These are phyloP conservation scores for Otocyon megalotis DNA, from an alignment of 2,113 vertebrate genomes.

Conservation along the genomic window DNA sequence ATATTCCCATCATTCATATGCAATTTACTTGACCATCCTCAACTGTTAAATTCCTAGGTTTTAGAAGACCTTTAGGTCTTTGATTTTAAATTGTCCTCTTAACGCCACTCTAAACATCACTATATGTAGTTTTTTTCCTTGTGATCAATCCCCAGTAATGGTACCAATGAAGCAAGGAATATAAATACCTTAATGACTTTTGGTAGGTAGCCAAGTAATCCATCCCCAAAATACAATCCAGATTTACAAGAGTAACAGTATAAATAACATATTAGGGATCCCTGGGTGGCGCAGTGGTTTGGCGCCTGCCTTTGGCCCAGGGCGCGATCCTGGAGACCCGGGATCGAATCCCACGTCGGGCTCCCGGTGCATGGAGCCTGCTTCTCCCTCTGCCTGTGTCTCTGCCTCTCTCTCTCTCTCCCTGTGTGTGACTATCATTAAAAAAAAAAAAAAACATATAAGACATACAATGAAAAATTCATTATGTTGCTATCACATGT, in stretches of 20 bases:
- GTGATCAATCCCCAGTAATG: background rate
- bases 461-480: background rate
- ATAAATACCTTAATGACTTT: constrained; percentile 32
- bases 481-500: background rate
- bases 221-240: background rate
- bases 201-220: background rate
- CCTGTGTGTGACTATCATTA: too few species aligned
- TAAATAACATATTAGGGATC: too few species aligned
- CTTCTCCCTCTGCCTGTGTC: too few species aligned
- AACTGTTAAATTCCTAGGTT: background rate
- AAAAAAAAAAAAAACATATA: too few species aligned
- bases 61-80: background rate
- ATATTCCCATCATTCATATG: background rate
- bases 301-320: too few species aligned
- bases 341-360: too few species aligned
- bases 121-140: background rate
- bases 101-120: background rate
- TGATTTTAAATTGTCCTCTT: background rate
- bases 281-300: too few species aligned
- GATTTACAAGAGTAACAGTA: background rate
- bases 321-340: too few species aligned
- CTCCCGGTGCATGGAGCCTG: too few species aligned
- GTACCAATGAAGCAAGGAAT: background rate
- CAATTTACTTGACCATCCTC: background rate
- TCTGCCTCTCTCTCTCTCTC: too few species aligned